Conservation (phyloP, 2,888 invertebrate species). For the Machimus rusticus region DNA sequence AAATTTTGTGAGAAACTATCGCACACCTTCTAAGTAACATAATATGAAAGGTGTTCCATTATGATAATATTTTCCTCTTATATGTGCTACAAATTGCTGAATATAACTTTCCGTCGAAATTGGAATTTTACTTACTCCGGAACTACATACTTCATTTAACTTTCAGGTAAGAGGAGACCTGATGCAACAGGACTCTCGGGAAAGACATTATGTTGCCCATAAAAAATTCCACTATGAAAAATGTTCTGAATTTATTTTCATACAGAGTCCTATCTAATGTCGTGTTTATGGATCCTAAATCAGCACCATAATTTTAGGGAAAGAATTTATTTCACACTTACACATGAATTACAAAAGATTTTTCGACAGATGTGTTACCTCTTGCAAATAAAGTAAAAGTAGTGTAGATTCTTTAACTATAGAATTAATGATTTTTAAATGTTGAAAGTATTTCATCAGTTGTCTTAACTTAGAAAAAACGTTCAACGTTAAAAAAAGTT, state of each 20-base stretch:
- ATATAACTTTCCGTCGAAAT: background rate
- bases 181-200: background rate
- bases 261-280: background rate
- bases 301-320: background rate
- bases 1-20: background rate
- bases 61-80: background rate
- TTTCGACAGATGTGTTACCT: background rate
- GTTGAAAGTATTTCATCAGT: too few species aligned
- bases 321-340: background rate
- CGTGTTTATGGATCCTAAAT: background rate
- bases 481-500: too few species aligned
- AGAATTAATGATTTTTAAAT: too few species aligned
- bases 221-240: background rate
- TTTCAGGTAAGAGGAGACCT: background rate
- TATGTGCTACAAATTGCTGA: background rate
- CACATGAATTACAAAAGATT: background rate
- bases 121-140: background rate
- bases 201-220: background rate
- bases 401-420: too few species aligned
- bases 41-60: background rate
- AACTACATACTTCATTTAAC: background rate
- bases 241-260: background rate
- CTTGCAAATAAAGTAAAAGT: background rate
- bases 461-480: too few species aligned
- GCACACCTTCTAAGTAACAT: background rate